Conservation (phyloP, 2,113 vertebrate species). For the Prietella phreatophila region DNA sequence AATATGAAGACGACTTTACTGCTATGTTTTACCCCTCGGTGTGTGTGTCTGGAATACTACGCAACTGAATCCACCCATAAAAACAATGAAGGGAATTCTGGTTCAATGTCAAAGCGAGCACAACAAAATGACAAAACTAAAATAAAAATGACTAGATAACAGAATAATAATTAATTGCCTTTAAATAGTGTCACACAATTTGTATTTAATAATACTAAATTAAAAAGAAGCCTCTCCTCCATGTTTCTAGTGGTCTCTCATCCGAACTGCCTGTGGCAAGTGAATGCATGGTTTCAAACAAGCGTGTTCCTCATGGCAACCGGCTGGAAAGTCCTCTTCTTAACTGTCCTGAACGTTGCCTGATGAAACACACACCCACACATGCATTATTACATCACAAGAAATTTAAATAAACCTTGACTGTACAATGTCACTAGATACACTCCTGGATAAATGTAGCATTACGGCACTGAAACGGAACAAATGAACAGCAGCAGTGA, state of each 20-base stretch:
- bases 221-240: slow-evolving; percentile 75
- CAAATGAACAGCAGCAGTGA: not conserved
- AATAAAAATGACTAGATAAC: slow-evolving; percentile 73
- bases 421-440: not conserved
- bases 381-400: not conserved
- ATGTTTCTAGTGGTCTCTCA: slow-evolving; percentile 55
- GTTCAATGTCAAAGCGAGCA: slow-evolving; percentile 69
- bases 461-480: not conserved
- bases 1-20: slow-evolving; percentile 54
- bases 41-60: slow-evolving; percentile 63
- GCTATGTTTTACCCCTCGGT: slow-evolving; percentile 53
- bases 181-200: slow-evolving; percentile 85
- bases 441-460: not conserved
- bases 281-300: slow-evolving; percentile 71
- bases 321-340: slow-evolving; percentile 69
- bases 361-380: slow-evolving; percentile 52
- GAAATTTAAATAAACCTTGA: not conserved
- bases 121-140: slow-evolving; percentile 71
- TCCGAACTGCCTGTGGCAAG: slow-evolving; percentile 62
- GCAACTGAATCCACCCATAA: slow-evolving; percentile 64
- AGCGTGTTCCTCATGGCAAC: slow-evolving; percentile 69
- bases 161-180: slow-evolving; percentile 77
- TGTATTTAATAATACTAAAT: slow-evolving; percentile 83
- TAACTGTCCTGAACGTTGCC: slow-evolving; percentile 72
- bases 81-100: slow-evolving; percentile 59